Percentiles rank a stretch among this genome's conserved stretches.
Evolutionary conservation across 2,888 invertebrate species (phyloP).

Genomic region (Pherbina coryleti): DNA sequence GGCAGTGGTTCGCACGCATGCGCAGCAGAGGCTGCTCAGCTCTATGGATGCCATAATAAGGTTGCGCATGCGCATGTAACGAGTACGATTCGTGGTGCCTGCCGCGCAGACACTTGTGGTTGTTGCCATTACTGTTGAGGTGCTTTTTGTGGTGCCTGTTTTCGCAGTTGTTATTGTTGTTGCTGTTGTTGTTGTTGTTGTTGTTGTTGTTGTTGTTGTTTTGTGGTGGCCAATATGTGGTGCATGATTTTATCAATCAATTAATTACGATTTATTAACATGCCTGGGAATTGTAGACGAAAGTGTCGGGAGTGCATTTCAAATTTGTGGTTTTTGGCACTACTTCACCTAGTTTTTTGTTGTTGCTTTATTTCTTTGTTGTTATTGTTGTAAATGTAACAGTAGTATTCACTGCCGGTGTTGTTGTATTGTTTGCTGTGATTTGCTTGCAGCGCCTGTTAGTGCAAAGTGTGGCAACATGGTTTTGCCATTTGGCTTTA

Average conservation of each 20-base stretch:
- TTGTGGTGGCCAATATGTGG: neutral
- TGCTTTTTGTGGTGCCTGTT: neutral
- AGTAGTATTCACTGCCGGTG: constrained; percentile 6
- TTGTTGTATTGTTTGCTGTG: neutral
- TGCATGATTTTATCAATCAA: constrained; percentile 52
- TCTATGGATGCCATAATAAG: neutral
- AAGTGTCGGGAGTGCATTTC: constrained; percentile 10
- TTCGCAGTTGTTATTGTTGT: neutral
- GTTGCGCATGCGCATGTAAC: constrained; percentile 18
- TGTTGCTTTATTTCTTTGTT: neutral
- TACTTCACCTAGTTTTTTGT: neutral
- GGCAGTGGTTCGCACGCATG: too few relatives aligned
- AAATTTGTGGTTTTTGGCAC: constrained; percentile 10
- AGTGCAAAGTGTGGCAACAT: constrained; percentile 34
- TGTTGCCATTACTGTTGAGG: neutral
- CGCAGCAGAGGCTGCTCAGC: too few relatives aligned
- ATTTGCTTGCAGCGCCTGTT: neutral
- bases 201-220: constrained; percentile 4
- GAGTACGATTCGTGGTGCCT: neutral
- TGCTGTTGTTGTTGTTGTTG: neutral
- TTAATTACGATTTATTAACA: constrained; percentile 54
- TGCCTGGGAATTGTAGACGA: constrained; percentile 28
- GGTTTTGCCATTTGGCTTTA: constrained; percentile 34
- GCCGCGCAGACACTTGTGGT: constrained; percentile 23
- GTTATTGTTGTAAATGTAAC: constrained; percentile 19